Evolutionary conservation across 2,888 invertebrate genomes (phyloP).

Genomic region (Adineta ricciae): DNA sequence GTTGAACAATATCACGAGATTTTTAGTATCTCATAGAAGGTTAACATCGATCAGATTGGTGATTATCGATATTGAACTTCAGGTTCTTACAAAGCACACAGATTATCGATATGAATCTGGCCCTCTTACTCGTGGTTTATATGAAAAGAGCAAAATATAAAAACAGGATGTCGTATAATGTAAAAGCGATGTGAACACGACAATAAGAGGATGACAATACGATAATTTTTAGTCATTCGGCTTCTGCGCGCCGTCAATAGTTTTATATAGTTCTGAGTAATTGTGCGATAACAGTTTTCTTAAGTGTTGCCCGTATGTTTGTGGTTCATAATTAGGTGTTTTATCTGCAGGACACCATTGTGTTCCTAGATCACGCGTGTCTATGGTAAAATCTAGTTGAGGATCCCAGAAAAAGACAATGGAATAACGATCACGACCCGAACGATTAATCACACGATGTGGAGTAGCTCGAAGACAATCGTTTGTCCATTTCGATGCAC

Average conservation of each 20-base stretch:
- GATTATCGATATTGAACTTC: no score
- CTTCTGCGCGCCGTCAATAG: not conserved
- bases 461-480: slow-evolving; percentile 25
- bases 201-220: no score
- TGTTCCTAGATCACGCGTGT: not conserved
- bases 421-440: slow-evolving; percentile 10
- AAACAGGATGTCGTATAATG: no score
- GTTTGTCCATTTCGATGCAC: slow-evolving; percentile 22
- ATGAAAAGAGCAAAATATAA: no score
- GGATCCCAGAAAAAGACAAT: slow-evolving; percentile 30
- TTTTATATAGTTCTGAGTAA: not conserved
- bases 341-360: not conserved
- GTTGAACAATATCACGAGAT: no score
- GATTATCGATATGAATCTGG: no score
- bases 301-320: not conserved
- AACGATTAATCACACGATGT: slow-evolving; percentile 22
- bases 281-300: not conserved
- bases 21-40: no score
- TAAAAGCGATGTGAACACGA: no score
- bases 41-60: no score
- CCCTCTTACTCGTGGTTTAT: no score
- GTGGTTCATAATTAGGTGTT: not conserved
- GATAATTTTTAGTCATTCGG: not conserved
- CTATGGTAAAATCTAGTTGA: not conserved
- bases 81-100: no score